Percentiles rank a stretch among this genome's conserved stretches.
phyloP scores from a whole-genome alignment of 2,888 invertebrate species.

The Busseola fusca region DNA sequence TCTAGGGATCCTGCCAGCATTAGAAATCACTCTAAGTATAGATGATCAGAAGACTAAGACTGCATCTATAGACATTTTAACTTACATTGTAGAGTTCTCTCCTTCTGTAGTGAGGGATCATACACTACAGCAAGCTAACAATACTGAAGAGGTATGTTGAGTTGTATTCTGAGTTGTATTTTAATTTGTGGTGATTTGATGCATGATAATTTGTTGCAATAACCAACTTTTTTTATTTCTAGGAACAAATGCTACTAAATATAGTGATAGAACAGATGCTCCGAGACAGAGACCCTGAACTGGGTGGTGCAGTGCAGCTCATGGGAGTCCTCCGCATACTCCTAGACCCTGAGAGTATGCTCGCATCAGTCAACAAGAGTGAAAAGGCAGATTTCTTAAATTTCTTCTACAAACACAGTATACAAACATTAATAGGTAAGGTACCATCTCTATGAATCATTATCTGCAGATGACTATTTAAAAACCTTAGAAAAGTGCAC shows the following conservation, averaged over 20 bases:
- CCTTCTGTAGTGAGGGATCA: slow-evolving; percentile 99
- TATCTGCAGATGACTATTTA: slow-evolving; percentile 36
- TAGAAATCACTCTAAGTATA: slow-evolving; percentile 97
- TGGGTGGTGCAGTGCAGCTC: slow-evolving; percentile 98
- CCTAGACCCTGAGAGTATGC: slow-evolving; percentile 99
- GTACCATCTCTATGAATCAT: slow-evolving; percentile 44
- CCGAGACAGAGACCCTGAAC: slow-evolving; percentile 98
- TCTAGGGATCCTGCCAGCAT: slow-evolving; percentile 95
- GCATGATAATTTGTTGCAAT: slow-evolving; percentile 5
- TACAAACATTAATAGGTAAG: slow-evolving; percentile 97
- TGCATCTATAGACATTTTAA: slow-evolving; percentile 99
- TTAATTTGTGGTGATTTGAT: neutral
- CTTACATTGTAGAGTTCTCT: slow-evolving; percentile 99
- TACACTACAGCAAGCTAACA: slow-evolving; percentile 97
- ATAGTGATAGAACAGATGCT: slow-evolving; percentile 99
- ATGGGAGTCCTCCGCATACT: slow-evolving; percentile 97
- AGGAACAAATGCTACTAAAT: slow-evolving; percentile 98
- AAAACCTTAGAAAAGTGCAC: slow-evolving; percentile 42
- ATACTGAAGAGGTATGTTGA: slow-evolving; percentile 94
- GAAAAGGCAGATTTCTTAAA: slow-evolving; percentile 99
- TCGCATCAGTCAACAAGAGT: slow-evolving; percentile 96
- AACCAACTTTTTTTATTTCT: slow-evolving; percentile 56
- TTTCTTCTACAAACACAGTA: slow-evolving; percentile 99
- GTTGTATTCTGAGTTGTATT: slow-evolving; percentile 28
- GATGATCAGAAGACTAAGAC: slow-evolving; percentile 98